A percentile compares a stretch with the other conserved stretches of the same genome.
Evolutionary conservation across 2,113 vertebrate genomes (phyloP).

Genomic region (Bettongia penicillata): DNA sequence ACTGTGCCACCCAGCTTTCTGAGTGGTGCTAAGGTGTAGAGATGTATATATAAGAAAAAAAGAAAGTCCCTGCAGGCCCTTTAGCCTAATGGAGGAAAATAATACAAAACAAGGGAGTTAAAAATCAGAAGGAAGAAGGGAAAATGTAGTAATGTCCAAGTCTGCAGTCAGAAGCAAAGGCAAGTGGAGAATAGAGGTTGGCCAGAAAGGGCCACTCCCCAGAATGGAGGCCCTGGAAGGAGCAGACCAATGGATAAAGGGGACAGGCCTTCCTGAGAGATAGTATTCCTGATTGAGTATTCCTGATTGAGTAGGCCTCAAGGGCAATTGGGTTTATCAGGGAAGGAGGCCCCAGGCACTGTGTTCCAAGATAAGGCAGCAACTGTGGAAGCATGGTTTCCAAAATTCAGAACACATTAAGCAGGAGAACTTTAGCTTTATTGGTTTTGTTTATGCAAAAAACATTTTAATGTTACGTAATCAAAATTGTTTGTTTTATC

Average conservation of each 20-base stretch:
- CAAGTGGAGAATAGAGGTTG: neutral
- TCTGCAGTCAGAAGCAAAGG: neutral
- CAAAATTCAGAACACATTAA: neutral
- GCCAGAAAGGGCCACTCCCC: neutral
- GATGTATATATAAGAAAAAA: neutral
- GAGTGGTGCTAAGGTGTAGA: neutral
- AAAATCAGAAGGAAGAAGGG: neutral
- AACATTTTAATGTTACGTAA: conserved; percentile 4
- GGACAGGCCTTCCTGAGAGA: neutral
- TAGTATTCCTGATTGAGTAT: neutral
- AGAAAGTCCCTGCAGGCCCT: neutral
- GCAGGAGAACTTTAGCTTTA: neutral
- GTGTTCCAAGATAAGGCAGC: neutral
- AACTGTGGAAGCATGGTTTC: neutral
- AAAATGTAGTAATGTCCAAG: neutral
- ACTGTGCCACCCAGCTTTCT: neutral
- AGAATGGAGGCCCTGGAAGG: no score
- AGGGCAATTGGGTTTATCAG: neutral
- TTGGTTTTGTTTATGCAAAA: neutral
- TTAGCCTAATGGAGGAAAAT: neutral
- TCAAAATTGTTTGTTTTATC: conserved; percentile 5
- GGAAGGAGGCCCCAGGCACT: neutral
- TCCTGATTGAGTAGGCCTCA: neutral
- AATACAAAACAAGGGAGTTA: neutral
- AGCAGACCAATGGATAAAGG: neutral